Percentiles rank a stretch among this genome's conserved stretches.
phyloP scores from a whole-genome alignment of 2,797 vertebrate species.

The Gastrophryne carolinensis region DNA sequence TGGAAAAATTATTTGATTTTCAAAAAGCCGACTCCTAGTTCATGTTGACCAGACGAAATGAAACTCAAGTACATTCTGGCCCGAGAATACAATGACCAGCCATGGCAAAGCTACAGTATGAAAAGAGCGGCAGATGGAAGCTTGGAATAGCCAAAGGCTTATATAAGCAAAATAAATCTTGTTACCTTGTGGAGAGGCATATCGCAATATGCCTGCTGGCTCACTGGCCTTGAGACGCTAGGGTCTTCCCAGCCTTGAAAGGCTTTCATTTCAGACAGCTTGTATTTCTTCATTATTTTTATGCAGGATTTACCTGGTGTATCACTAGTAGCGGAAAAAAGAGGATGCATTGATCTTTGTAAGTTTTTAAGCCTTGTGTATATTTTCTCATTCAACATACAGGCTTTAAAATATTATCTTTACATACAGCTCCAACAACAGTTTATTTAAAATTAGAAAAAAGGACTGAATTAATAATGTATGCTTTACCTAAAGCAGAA shows the following conservation, averaged over 20 bases:
- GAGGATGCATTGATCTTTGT: neutral
- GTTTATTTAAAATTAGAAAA: no score
- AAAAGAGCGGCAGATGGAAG: conserved; percentile 27
- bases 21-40: neutral
- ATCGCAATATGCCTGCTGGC: conserved; percentile 10
- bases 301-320: neutral
- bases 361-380: no score
- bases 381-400: no score
- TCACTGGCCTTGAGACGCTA: neutral
- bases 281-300: conserved; percentile 27
- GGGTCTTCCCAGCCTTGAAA: conserved; percentile 5
- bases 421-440: no score
- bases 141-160: conserved; percentile 6
- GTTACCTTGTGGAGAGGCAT: conserved; percentile 35
- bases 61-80: neutral
- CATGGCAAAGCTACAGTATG: neutral
- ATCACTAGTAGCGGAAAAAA: neutral
- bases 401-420: no score
- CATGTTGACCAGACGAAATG: conserved; percentile 1
- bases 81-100: neutral
- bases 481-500: no score
- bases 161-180: conserved; percentile 27
- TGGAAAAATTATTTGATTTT: neutral
- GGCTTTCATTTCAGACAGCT: conserved; percentile 11
- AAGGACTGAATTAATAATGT: no score